Base-by-base conservation (phyloP, 2,888 invertebrate species). In the Pandemis cinnamomeana region DNA sequence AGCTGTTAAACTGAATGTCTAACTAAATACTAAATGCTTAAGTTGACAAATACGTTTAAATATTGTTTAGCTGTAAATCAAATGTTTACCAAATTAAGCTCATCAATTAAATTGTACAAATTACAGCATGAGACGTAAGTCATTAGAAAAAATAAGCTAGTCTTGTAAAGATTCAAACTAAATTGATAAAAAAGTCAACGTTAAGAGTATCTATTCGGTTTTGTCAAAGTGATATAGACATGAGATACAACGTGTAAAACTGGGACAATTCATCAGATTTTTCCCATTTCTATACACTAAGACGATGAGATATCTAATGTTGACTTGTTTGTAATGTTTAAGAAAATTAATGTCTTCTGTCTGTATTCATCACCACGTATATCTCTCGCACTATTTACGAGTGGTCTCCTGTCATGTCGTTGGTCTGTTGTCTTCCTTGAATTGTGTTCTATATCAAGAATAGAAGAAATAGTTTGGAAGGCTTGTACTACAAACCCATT, bases 331-430 rank as follows among this genome's bases (percentile, higher is more conserved):
- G n/a, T 51, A 51, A 51, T n/a, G n/a, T 60, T 3, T 60, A 69
- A 48, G 60, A 11, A 11, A 61, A 69, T 69, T 48, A 36, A 60
- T 68, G 60, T 69, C 60, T 69, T 60, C 68, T 69, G 15, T 48
- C 60, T 46, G 15, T 60, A 46, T 44, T 13, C 41, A 10, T 15
- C 41, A 53, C 53, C 66, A 67, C 53, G 27, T 62, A 15, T 53
- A 27, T 10, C 41, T 67, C 41, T 53, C 66, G 53, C 53, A 55
- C 53, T 55, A 20, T 20, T n/a, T 15, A 7, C n/a, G 48, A 13
- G 15, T 53, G 15, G 20, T 55, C 20, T 20, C 15, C 7, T 55
- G 20, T 15, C 53, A 51, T 51, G 51, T n/a, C 7, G 51, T 51
- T 51, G 4, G 48, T 51, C 44, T 0, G 13, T 51, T 51, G 46